Evolutionary conservation across 1,140 invertebrate species (phyloP).

Genomic region (Leguminivora glycinivorella): DNA sequence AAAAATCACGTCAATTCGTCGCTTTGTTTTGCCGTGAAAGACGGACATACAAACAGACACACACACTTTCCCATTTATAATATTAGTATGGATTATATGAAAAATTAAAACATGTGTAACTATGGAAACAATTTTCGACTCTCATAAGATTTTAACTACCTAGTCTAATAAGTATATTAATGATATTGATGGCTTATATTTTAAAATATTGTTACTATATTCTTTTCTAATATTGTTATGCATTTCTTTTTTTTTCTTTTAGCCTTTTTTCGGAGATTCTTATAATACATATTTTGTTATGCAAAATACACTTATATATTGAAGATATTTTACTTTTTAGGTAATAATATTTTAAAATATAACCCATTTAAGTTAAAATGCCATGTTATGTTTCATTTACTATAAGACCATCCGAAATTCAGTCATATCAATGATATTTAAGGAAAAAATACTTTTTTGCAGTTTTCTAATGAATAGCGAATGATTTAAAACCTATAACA

Average conservation of each 20-base stretch:
- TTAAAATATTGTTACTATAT: neutral
- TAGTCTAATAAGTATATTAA: slow-evolving; percentile 1
- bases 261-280: neutral
- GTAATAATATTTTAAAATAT: slow-evolving; percentile 18
- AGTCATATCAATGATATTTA: neutral
- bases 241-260: neutral
- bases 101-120: neutral
- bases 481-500: neutral
- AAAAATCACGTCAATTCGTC: too few species aligned
- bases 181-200: neutral
- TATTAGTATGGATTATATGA: neutral
- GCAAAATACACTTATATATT: neutral
- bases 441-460: neutral
- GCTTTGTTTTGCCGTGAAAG: too few species aligned
- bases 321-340: neutral
- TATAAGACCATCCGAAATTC: neutral
- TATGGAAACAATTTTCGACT: neutral
- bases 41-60: too few species aligned
- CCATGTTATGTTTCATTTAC: slow-evolving; percentile 7
- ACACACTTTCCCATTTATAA: too few species aligned
- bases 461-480: neutral
- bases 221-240: neutral
- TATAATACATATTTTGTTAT: neutral
- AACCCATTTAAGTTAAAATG: neutral
- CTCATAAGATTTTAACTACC: slow-evolving; percentile 15